Evolutionary conservation across 2,797 vertebrate species (phyloP).

Genomic region (Cuniculus paca): DNA sequence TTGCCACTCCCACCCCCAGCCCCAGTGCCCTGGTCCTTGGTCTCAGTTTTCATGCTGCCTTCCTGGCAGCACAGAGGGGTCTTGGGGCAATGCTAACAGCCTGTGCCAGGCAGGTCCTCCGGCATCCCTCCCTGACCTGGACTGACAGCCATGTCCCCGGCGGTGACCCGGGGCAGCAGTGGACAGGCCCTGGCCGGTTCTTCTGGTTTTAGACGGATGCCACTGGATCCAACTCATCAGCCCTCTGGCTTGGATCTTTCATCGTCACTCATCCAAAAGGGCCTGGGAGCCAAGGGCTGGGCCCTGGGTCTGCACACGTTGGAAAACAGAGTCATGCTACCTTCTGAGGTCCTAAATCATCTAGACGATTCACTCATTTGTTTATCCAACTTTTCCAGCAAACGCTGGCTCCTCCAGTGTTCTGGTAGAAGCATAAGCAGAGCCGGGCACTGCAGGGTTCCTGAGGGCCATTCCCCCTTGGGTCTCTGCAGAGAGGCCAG

Average conservation of each 20-base stretch:
- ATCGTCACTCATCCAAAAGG: conserved; percentile 50
- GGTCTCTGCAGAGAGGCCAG: not conserved
- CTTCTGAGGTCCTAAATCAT: conserved; percentile 35
- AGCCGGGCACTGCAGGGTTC: not conserved
- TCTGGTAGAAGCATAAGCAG: not conserved
- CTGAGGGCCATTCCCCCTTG: not conserved
- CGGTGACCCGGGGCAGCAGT: not conserved
- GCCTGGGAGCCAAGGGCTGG: conserved; percentile 7
- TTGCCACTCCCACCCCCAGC: not conserved
- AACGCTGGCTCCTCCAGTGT: not conserved
- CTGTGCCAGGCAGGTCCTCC: not conserved
- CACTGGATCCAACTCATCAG: conserved; percentile 68
- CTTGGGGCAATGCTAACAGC: not conserved
- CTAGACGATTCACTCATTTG: not conserved
- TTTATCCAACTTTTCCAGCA: not conserved
- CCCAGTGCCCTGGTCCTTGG: not conserved
- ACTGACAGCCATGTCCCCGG: not conserved
- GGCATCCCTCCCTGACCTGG: not conserved
- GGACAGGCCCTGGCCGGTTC: conserved; percentile 59
- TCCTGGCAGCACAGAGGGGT: not conserved
- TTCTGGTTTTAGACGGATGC: conserved; percentile 73
- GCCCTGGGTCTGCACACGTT: not conserved
- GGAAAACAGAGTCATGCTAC: not conserved
- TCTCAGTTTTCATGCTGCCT: not conserved
- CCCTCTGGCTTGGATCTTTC: conserved; percentile 58